phyloP scores from a whole-genome alignment of 2,888 invertebrate genomes.

The Osmoderma eremita region DNA sequence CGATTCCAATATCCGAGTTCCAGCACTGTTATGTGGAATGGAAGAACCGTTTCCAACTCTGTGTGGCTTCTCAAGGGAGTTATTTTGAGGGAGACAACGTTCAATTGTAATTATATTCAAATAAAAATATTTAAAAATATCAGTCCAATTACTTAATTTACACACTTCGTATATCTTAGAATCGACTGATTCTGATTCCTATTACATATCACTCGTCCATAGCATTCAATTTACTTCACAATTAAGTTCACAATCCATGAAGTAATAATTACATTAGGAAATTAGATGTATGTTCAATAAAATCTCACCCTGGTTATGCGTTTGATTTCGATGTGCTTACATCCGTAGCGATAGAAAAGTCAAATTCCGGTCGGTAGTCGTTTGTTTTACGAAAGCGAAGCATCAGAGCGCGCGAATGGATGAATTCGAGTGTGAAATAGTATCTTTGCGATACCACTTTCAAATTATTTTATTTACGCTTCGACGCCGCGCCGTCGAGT shows the following conservation, averaged over 20 bases:
- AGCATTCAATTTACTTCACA: background rate
- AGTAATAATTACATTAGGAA: background rate
- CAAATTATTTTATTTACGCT: conserved; percentile 29
- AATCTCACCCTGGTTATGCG: background rate
- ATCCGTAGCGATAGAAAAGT: background rate
- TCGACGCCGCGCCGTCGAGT: background rate
- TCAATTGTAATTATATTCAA: no score
- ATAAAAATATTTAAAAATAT: no score
- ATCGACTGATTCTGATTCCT: no score
- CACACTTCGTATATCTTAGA: no score
- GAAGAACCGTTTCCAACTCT: no score
- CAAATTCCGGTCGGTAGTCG: background rate
- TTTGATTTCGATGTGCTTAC: background rate
- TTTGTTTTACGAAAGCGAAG: background rate
- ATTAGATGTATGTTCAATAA: background rate
- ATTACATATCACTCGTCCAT: background rate
- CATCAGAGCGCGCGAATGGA: background rate
- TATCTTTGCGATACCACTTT: conserved; percentile 12
- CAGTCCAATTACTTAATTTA: no score
- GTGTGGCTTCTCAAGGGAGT: no score
- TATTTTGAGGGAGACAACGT: no score
- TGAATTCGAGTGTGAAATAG: conserved; percentile 20
- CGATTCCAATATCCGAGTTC: no score
- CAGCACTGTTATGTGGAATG: no score
- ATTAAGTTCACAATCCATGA: no score